phyloP scores from a whole-genome alignment of 2,888 invertebrate genomes.

The Ariolimax columbianus region DNA sequence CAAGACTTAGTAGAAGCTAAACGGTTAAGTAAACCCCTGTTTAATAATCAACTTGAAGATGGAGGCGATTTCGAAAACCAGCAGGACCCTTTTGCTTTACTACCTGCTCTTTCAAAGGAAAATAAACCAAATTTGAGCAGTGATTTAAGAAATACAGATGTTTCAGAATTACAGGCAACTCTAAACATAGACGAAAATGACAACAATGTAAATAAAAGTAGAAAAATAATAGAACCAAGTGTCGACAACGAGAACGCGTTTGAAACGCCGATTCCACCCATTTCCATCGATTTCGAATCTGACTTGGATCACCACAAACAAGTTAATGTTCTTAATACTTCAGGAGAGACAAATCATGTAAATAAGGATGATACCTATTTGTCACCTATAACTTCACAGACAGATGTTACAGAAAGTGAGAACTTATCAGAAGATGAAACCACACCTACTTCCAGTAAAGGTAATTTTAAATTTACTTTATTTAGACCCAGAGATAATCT shows the following conservation, averaged over 20 bases:
- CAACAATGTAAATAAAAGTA: background rate
- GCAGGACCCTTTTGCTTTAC: too few species aligned
- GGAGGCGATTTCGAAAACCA: background rate
- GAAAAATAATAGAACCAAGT: too few species aligned
- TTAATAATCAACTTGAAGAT: too few species aligned
- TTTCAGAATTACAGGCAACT: background rate
- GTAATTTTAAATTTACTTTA: too few species aligned
- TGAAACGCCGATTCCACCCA: too few species aligned
- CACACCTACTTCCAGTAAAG: background rate
- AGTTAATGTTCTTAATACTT: background rate
- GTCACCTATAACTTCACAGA: background rate
- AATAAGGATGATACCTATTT: background rate
- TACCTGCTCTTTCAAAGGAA: background rate
- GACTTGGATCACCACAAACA: background rate
- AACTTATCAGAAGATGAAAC: background rate
- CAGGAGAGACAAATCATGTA: background rate
- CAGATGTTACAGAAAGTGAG: background rate
- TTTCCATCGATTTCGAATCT: slow-evolving; percentile 8
- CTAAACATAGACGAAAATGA: background rate
- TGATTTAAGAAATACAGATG: background rate
- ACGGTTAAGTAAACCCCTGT: background rate
- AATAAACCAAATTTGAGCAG: background rate
- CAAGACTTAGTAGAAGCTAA: background rate
- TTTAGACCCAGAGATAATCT: too few species aligned
- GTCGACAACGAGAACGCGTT: background rate